These are phyloP conservation scores for Drosophila punjabiensis DNA, from an alignment of 1,140 invertebrate species.

Conservation along the genomic window DNA sequence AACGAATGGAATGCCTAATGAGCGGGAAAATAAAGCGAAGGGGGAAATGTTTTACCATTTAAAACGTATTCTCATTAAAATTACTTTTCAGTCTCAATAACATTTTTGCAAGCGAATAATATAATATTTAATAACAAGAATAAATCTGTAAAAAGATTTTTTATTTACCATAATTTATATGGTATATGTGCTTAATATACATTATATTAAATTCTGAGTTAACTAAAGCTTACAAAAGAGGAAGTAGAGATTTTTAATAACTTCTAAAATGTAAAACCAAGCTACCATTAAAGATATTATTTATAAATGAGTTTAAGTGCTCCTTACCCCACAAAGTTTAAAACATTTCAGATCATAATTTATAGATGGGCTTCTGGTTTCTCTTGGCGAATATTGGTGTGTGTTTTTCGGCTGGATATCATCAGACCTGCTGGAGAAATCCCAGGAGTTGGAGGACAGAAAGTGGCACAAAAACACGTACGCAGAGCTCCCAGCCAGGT, in stretches of 20 bases:
- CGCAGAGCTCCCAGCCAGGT: slow-evolving; percentile 25
- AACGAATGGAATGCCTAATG: slow-evolving; percentile 37
- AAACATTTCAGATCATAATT: background rate
- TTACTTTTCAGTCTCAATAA: background rate
- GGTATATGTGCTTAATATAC: background rate
- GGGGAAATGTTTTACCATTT: background rate
- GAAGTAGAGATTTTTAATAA: background rate
- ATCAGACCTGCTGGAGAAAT: slow-evolving; percentile 18
- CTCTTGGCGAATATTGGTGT: slow-evolving; percentile 31
- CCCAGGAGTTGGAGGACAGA: slow-evolving; percentile 1
- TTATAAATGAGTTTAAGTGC: background rate
- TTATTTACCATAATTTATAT: too few species aligned
- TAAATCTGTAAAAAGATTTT: too few species aligned
- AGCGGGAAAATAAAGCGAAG: slow-evolving; percentile 9
- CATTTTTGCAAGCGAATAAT: background rate
- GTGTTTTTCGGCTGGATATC: slow-evolving; percentile 29
- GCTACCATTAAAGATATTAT: background rate
- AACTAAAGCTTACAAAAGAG: background rate
- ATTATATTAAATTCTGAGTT: too few species aligned
- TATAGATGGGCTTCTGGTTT: slow-evolving; percentile 12
- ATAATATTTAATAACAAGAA: background rate
- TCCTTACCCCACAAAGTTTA: too few species aligned
- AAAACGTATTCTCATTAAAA: background rate
- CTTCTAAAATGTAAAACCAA: background rate
- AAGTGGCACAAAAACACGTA: slow-evolving; percentile 59